phyloP scores from a whole-genome alignment of 2,113 vertebrate genomes.

The Percopsis transmontana region DNA sequence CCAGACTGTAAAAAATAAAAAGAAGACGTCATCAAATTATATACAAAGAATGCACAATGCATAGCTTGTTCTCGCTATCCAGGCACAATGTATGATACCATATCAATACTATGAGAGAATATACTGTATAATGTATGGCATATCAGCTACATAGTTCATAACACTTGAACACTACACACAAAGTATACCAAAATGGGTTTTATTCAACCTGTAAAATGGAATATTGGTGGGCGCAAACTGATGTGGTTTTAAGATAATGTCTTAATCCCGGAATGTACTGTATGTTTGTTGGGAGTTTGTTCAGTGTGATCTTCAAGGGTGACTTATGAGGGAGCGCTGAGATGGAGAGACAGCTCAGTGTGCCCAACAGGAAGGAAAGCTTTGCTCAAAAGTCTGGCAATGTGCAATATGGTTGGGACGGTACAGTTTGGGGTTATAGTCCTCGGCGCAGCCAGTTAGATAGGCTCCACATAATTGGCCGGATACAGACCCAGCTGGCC shows the following conservation, averaged over 20 bases:
- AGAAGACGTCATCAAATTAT: slow-evolving; percentile 57
- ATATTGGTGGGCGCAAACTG: slow-evolving; percentile 23
- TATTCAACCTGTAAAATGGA: slow-evolving; percentile 31
- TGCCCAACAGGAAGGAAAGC: slow-evolving; percentile 51
- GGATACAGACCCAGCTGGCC: slow-evolving; percentile 94
- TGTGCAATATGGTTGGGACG: slow-evolving; percentile 56
- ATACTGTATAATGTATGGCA: slow-evolving; percentile 50
- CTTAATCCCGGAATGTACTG: slow-evolving; percentile 15
- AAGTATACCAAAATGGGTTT: slow-evolving; percentile 34
- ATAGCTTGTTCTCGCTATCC: slow-evolving; percentile 65
- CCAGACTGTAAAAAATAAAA: slow-evolving; percentile 56
- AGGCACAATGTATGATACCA: slow-evolving; percentile 59
- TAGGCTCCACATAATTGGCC: slow-evolving; percentile 92
- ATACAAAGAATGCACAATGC: slow-evolving; percentile 69
- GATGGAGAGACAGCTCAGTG: slow-evolving; percentile 53
- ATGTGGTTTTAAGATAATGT: slow-evolving; percentile 11
- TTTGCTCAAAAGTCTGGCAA: slow-evolving; percentile 69
- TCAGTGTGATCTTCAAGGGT: slow-evolving; percentile 23
- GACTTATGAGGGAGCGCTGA: slow-evolving; percentile 26
- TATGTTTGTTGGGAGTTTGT: slow-evolving; percentile 1
- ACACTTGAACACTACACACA: slow-evolving; percentile 55
- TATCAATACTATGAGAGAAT: slow-evolving; percentile 51
- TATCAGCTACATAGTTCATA: slow-evolving; percentile 53
- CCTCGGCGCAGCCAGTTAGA: slow-evolving; percentile 73
- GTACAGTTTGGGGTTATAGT: slow-evolving; percentile 56